Conservation (phyloP, 2,113 vertebrate genomes). For the Plecturocebus donacophilus region DNA sequence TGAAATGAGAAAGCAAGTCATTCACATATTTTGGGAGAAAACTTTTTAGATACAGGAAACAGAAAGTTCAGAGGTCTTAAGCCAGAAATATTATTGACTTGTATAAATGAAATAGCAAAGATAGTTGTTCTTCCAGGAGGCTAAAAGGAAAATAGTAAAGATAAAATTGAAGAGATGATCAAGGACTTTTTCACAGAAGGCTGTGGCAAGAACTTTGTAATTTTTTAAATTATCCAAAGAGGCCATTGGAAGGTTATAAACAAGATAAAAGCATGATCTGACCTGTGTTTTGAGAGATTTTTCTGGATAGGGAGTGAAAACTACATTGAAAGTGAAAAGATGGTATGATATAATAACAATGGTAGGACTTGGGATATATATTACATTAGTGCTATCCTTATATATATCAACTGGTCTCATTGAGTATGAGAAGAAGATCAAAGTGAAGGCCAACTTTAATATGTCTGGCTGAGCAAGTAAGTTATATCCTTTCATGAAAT, state of each 20-base stretch:
- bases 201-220: background rate
- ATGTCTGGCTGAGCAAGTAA: background rate
- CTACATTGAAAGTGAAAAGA: background rate
- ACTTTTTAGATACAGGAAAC: background rate
- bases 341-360: background rate
- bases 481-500: background rate
- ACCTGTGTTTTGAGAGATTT: background rate
- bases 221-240: background rate
- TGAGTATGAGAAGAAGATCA: background rate
- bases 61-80: background rate
- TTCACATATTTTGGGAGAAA: background rate
- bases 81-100: background rate
- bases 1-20: background rate
- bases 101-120: background rate
- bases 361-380: background rate
- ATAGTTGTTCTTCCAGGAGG: background rate
- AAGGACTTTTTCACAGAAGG: background rate
- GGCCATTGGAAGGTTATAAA: background rate
- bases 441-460: background rate
- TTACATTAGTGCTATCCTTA: background rate
- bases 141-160: background rate
- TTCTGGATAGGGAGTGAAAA: background rate
- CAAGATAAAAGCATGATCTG: background rate
- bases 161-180: background rate
- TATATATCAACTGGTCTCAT: background rate